phyloP scores from a whole-genome alignment of 2,113 vertebrate genomes.

The Crotalus horridus region DNA sequence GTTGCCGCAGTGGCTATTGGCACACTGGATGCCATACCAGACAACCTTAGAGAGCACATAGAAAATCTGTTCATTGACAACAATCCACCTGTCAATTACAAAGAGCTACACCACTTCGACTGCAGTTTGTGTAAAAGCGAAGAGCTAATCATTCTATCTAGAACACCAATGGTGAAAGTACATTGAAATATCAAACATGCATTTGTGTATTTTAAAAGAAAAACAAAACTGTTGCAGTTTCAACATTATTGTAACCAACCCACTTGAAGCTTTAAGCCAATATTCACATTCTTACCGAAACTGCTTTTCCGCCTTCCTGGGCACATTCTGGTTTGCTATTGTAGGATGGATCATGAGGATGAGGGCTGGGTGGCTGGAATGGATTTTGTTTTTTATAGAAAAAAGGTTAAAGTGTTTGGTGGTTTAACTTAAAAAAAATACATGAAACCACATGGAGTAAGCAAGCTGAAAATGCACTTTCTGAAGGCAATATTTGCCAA shows the following conservation, averaged over 20 bases:
- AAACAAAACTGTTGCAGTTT: neutral
- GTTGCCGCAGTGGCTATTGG: neutral
- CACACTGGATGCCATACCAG: neutral
- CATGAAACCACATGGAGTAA: slow-evolving; percentile 52
- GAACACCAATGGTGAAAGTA: neutral
- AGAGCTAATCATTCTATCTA: neutral
- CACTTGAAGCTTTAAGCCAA: slow-evolving; percentile 41
- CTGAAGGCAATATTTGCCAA: slow-evolving; percentile 34
- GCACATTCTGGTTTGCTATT: slow-evolving; percentile 67
- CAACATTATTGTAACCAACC: slow-evolving; percentile 44
- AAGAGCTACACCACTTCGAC: neutral
- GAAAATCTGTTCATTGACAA: neutral
- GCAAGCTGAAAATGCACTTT: slow-evolving; percentile 37
- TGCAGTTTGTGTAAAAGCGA: neutral
- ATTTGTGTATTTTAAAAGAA: neutral
- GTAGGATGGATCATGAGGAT: slow-evolving; percentile 67
- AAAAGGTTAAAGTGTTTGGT: slow-evolving; percentile 62
- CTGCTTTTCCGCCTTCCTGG: slow-evolving; percentile 67
- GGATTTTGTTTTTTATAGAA: slow-evolving; percentile 63
- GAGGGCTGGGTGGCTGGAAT: slow-evolving; percentile 73
- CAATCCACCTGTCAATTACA: neutral
- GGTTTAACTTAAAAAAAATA: slow-evolving; percentile 34
- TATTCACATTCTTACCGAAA: slow-evolving; percentile 67
- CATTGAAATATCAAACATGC: neutral
- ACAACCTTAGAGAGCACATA: neutral